Evolutionary conservation across 2,888 invertebrate species (phyloP).

Genomic region (Tetanocera ferruginea): DNA sequence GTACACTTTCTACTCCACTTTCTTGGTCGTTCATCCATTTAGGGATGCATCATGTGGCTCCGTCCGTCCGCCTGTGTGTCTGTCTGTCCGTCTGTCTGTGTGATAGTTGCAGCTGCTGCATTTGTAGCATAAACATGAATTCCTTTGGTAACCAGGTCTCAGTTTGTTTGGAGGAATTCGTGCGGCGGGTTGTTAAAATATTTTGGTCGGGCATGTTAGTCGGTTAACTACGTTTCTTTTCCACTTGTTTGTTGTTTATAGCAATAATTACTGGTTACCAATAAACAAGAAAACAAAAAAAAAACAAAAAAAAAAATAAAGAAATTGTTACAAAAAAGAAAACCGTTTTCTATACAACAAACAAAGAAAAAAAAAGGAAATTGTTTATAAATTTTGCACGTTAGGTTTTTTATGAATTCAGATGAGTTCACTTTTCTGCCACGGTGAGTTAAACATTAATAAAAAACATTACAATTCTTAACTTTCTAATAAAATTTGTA

Average conservation of each 20-base stretch:
- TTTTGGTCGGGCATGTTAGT: not conserved
- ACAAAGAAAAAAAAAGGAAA: not conserved
- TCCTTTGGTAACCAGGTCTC: conserved; percentile 16
- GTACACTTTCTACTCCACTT: conserved; percentile 31
- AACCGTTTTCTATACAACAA: too few species aligned
- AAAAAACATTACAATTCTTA: not conserved
- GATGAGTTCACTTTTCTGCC: conserved; percentile 64
- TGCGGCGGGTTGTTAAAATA: conserved; percentile 23
- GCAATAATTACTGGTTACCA: conserved; percentile 13
- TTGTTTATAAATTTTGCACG: conserved; percentile 33
- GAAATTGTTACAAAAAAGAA: not conserved
- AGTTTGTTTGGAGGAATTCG: conserved; percentile 28
- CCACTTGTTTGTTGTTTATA: not conserved
- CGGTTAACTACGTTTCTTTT: not conserved
- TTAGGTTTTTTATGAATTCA: conserved; percentile 56
- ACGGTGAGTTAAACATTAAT: conserved; percentile 54
- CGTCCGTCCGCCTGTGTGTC: not conserved
- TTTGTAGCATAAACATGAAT: conserved; percentile 24
- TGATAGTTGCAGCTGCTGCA: not conserved
- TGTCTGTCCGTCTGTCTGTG: not conserved
- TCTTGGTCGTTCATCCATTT: conserved; percentile 41
- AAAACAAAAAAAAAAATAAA: too few species aligned
- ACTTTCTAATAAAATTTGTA: not conserved
- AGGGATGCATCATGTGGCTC: not conserved
- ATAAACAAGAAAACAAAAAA: too few species aligned